Evolutionary conservation across 2,797 vertebrate species (phyloP).

Genomic region (Galago senegalensis): DNA sequence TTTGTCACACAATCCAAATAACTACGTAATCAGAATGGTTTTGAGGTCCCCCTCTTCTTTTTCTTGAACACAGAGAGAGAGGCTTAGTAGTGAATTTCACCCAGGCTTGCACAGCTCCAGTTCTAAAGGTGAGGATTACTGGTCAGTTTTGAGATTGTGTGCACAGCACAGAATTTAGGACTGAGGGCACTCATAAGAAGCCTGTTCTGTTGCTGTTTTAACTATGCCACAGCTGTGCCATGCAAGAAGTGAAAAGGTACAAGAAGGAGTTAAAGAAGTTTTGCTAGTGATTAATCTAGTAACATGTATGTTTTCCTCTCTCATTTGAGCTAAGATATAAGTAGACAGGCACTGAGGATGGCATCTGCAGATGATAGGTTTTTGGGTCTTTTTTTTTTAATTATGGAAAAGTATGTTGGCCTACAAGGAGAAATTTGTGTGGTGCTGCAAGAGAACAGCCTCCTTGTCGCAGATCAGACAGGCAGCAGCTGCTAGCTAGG

Average conservation of each 20-base stretch:
- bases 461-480: constrained; percentile 63
- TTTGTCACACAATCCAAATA: not conserved
- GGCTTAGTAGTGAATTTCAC: not conserved
- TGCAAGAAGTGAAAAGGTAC: not conserved
- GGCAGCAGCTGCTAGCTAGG: constrained; percentile 63
- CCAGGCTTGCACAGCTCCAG: not conserved
- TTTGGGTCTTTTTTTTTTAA: constrained; percentile 26
- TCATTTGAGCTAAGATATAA: constrained; percentile 37
- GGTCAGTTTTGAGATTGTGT: not conserved
- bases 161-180: not conserved
- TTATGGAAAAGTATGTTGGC: constrained; percentile 52
- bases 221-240: not conserved
- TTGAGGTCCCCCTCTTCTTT: not conserved
- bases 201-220: not conserved
- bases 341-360: not conserved
- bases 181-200: not conserved
- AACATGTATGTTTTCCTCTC: constrained; percentile 17
- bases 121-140: not conserved
- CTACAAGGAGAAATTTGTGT: constrained; percentile 45
- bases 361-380: not conserved
- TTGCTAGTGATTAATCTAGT: constrained; percentile 46
- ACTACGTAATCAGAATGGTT: not conserved
- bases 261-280: not conserved
- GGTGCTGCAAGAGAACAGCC: constrained; percentile 21
- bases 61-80: not conserved